phyloP scores from a whole-genome alignment of 2,797 vertebrate species.

The Catamblyrhynchus diadema region DNA sequence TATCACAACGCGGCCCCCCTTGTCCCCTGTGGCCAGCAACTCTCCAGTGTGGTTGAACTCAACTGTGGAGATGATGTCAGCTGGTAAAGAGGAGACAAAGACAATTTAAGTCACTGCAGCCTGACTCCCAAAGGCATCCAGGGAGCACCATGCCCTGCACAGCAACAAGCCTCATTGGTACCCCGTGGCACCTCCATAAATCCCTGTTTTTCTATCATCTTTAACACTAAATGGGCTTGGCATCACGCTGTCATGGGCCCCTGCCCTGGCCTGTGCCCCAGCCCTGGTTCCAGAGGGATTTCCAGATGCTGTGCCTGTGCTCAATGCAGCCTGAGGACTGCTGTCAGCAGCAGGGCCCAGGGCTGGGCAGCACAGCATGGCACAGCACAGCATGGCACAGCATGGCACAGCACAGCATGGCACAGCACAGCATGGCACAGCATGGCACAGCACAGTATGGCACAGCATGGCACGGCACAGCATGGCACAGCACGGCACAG shows the following conservation, averaged over 20 bases:
- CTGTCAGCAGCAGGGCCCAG: background rate
- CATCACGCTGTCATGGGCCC: background rate
- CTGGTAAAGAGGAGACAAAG: conserved; percentile 82
- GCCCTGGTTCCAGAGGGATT: accelerated
- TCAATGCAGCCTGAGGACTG: background rate
- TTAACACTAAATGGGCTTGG: background rate
- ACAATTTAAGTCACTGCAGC: conserved; percentile 73
- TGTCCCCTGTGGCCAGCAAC: conserved; percentile 95
- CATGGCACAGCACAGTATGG: background rate
- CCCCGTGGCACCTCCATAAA: conserved; percentile 25
- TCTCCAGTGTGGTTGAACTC: conserved; percentile 98
- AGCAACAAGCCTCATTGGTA: background rate
- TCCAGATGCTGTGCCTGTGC: background rate
- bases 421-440: background rate
- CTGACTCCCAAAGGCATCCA: conserved; percentile 37
- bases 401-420: accelerated
- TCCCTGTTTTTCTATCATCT: background rate
- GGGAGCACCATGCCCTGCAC: conserved; percentile 29
- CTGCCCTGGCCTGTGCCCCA: background rate
- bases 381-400: background rate
- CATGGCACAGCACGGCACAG: background rate
- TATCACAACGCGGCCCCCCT: conserved; percentile 96
- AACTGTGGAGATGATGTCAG: conserved; percentile 99
- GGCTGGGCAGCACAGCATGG: accelerated
- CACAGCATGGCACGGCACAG: accelerated